These are phyloP conservation scores for Apaloderma vittatum DNA, from an alignment of 2,113 vertebrate genomes.

Conservation along the genomic window DNA sequence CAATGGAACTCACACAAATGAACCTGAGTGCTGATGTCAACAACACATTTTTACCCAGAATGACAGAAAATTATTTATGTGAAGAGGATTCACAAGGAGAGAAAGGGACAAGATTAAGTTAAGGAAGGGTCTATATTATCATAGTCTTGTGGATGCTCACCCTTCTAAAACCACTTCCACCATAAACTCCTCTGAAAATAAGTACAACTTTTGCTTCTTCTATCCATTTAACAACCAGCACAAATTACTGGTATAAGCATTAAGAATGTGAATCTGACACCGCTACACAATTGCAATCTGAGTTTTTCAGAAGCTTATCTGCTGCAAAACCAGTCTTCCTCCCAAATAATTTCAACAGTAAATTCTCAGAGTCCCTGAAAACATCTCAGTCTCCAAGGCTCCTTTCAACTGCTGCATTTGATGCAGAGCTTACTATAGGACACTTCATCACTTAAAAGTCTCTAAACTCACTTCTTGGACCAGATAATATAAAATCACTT, in stretches of 20 bases:
- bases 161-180: background rate
- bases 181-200: background rate
- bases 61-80: background rate
- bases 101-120: background rate
- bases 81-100: background rate
- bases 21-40: background rate
- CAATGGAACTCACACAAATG: background rate
- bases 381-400: background rate
- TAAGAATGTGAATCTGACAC: background rate
- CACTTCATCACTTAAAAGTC: background rate
- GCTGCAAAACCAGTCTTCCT: accelerated
- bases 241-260: background rate
- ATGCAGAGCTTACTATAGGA: background rate
- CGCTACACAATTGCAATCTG: background rate
- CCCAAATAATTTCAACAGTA: background rate
- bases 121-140: background rate
- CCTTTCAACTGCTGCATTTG: background rate
- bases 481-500: background rate
- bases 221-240: background rate
- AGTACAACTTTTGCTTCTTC: background rate
- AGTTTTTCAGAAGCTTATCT: background rate
- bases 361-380: background rate
- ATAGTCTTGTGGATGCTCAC: background rate
- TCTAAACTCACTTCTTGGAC: background rate
- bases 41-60: background rate